Evolutionary conservation across 2,113 vertebrate species (phyloP).

Genomic region (Callithrix jacchus): DNA sequence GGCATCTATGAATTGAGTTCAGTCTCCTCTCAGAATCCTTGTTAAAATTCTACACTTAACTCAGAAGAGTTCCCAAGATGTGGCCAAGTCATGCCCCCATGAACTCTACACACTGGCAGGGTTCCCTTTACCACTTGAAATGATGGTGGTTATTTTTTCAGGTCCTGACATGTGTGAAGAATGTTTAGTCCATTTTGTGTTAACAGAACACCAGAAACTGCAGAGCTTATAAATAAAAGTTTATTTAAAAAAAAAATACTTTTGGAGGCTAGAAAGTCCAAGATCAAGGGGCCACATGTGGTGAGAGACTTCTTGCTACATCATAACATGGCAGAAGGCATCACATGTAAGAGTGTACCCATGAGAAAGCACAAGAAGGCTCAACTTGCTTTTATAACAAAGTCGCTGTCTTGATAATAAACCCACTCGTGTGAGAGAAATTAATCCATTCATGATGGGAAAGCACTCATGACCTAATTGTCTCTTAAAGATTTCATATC

Average conservation of each 20-base stretch:
- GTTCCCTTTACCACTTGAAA: neutral
- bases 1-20: neutral
- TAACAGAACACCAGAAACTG: neutral
- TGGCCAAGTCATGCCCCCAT: neutral
- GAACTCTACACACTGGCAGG: neutral
- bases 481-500: neutral
- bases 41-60: neutral
- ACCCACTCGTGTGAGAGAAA: neutral
- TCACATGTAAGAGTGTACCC: neutral
- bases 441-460: neutral
- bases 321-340: neutral
- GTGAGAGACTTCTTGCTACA: neutral
- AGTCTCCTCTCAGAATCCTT: neutral
- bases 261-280: neutral
- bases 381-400: neutral
- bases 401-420: neutral
- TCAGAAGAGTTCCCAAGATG: neutral
- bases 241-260: neutral
- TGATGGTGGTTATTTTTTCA: neutral
- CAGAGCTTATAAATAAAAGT: neutral
- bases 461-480: neutral
- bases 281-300: neutral
- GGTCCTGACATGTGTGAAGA: neutral
- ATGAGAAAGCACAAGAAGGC: neutral
- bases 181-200: neutral